Base-by-base conservation (phyloP, 1,140 invertebrate genomes). In the Pseudomyrmex pallidus region DNA sequence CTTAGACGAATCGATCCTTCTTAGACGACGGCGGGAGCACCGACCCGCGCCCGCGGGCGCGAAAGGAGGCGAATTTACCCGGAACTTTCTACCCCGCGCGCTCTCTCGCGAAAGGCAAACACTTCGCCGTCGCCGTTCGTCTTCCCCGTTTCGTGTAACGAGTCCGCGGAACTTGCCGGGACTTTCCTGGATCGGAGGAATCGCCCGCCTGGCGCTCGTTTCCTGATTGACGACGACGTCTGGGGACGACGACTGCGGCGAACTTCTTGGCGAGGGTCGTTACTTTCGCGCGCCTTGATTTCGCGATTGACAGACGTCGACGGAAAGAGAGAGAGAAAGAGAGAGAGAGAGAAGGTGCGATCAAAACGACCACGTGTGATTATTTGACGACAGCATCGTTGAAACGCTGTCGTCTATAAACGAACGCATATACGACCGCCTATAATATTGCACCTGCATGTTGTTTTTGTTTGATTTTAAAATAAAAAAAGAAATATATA, bases 1-100 rank as follows among this genome's bases (percentile, higher is more conserved):
- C 85, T 88, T 84, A 74, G 89, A 90, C 88, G 88, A 91, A 94
- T 93, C 91, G 92, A 93, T 94, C 87, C 89, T 91, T 89, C 88
- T 91, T 90, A 92, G 85, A 80, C 54, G 52, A 12, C 48, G 59
- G 74, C 22, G 57, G 63, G 67, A 70, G 72, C 68, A 20, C 68
- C 54, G 63, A 68, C 63, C 50, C 59, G 62, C 59, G 62, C 48
- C 59, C 50, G 64, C 44, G 57, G 76, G 67, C 52, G 67, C 46
- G 61, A 84, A 70, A 72, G 82, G 72, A 63, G 50, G 70, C 25
- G 78, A 82, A 82, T 74, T 74, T 74, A 82, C 57, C 25, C 78
- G 25, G 48, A 48, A 82, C 76, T 80, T 80, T 80, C 76, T 80
- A 66, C 44, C 50, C 50, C 35, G 13, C 74, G 61, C 63, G 35